phyloP scores from a whole-genome alignment of 2,888 invertebrate genomes.

The Megastigmus dorsalis region DNA sequence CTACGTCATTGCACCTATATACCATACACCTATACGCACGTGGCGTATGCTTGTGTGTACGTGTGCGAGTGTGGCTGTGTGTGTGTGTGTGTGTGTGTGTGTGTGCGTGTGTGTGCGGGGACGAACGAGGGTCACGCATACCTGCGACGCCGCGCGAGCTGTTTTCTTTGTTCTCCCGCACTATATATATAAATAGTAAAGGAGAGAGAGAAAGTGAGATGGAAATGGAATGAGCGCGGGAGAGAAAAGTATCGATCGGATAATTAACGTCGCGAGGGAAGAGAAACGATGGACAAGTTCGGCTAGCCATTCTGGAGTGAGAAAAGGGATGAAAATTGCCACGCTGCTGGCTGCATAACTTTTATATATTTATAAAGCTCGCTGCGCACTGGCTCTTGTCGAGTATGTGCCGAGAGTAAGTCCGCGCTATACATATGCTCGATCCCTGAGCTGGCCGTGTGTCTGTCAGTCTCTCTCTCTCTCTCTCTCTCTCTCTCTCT shows the following conservation, averaged over 20 bases:
- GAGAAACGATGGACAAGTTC: slow-evolving; percentile 11
- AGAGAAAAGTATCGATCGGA: slow-evolving; percentile 36
- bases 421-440: no score
- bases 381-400: not conserved
- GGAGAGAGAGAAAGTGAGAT: not conserved
- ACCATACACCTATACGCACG: no score
- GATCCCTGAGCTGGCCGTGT: no score
- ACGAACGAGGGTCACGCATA: no score
- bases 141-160: no score
- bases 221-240: slow-evolving; percentile 9
- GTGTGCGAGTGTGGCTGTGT: not conserved
- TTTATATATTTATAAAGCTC: slow-evolving; percentile 18
- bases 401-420: not conserved
- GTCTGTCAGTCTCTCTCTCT: no score
- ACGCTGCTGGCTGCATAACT: not conserved
- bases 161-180: slow-evolving; percentile 11
- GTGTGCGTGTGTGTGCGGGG: no score
- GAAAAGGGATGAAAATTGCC: not conserved
- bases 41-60: not conserved
- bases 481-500: no score
- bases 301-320: not conserved
- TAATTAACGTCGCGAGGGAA: slow-evolving; percentile 41
- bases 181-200: not conserved
- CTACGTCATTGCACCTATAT: not conserved
- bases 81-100: not conserved